Percentiles rank a stretch among this genome's conserved stretches.
Evolutionary conservation across 2,888 invertebrate species (phyloP).

Genomic region (Epicampocera succincta): DNA sequence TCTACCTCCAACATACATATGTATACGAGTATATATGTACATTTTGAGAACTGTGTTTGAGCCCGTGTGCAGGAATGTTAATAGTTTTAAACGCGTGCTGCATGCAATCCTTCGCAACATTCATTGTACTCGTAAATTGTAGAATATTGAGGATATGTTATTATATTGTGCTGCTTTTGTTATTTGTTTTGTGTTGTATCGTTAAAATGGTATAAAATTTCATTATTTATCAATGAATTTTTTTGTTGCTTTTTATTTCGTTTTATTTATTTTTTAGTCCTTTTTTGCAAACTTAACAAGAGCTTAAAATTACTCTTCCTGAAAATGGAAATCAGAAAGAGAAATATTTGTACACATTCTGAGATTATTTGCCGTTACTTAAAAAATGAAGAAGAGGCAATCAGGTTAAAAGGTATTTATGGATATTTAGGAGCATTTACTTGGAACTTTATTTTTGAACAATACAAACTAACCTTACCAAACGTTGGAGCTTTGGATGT

Average conservation of each 20-base stretch:
- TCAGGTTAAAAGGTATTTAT: too few species aligned
- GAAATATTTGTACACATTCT: neutral
- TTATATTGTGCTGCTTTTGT: conserved; percentile 9
- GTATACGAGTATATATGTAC: neutral
- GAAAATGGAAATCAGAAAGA: neutral
- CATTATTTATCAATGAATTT: conserved; percentile 39
- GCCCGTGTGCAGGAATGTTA: neutral
- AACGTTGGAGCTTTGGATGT: too few species aligned
- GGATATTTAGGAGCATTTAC: too few species aligned
- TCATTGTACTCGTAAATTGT: conserved; percentile 41
- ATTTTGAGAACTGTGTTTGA: neutral
- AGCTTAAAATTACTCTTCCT: conserved; percentile 29
- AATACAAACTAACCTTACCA: too few species aligned
- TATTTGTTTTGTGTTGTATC: conserved; percentile 27
- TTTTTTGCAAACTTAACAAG: conserved; percentile 9
- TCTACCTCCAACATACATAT: neutral
- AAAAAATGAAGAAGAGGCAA: neutral
- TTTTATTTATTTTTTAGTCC: neutral
- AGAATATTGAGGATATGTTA: conserved; percentile 38
- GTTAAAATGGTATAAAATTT: conserved; percentile 54
- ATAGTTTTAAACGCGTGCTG: conserved; percentile 47
- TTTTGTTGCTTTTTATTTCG: neutral
- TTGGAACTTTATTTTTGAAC: too few species aligned
- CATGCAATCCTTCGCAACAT: conserved; percentile 57
- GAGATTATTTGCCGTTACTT: conserved; percentile 20